These are phyloP conservation scores for Aelia acuminata DNA, from an alignment of 2,888 invertebrate genomes.

Conservation along the genomic window DNA sequence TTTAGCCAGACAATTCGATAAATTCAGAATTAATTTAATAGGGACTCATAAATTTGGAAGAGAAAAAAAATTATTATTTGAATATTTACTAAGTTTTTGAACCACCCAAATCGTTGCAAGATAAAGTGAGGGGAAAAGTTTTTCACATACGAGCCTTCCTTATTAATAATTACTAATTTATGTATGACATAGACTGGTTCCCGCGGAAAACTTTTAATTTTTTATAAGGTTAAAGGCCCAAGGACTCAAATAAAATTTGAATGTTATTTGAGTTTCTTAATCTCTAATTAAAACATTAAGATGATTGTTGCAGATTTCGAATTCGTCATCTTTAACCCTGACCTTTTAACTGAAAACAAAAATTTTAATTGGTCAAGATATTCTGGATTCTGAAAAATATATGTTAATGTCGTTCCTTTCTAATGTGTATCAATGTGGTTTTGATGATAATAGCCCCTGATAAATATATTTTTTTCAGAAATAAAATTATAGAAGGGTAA, in stretches of 20 bases:
- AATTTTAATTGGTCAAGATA: slow-evolving; percentile 25
- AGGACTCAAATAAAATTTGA: slow-evolving; percentile 30
- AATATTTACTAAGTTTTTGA: too few relatives aligned
- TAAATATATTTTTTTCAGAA: neutral
- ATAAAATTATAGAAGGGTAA: neutral
- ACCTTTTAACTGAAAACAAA: slow-evolving; percentile 38
- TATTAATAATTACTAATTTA: neutral
- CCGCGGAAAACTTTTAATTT: neutral
- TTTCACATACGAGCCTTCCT: neutral
- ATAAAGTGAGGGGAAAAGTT: neutral
- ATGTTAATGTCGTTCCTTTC: slow-evolving; percentile 18
- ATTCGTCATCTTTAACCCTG: slow-evolving; percentile 30
- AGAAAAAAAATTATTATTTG: too few relatives aligned
- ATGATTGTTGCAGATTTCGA: slow-evolving; percentile 1
- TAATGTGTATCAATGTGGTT: slow-evolving; percentile 9
- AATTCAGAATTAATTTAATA: too few relatives aligned
- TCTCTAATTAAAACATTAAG: slow-evolving; percentile 31
- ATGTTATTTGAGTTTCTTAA: neutral
- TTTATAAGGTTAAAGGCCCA: neutral
- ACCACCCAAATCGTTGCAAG: too few relatives aligned
- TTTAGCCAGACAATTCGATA: too few relatives aligned
- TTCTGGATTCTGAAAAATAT: slow-evolving; percentile 16
- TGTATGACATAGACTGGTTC: neutral
- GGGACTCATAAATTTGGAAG: too few relatives aligned
- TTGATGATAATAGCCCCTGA: neutral